Percentiles rank a stretch among this genome's conserved stretches.
These are phyloP conservation scores for Chelonia mydas DNA, from an alignment of 2,797 vertebrate species.

Conservation along the genomic window DNA sequence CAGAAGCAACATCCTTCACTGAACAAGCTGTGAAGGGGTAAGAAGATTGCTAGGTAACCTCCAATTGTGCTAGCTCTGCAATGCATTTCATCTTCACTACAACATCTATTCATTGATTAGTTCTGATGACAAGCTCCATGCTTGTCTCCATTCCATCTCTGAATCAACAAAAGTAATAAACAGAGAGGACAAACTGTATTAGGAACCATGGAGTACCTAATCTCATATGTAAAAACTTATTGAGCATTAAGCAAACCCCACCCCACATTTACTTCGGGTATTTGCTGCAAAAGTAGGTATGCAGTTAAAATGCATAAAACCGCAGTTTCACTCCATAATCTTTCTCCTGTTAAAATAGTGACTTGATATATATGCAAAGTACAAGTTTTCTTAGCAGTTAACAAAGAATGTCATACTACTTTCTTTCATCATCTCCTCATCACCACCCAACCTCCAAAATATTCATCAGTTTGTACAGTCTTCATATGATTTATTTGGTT, in stretches of 20 bases:
- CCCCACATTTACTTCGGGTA: not conserved
- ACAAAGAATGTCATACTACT: not conserved
- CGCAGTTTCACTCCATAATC: not conserved
- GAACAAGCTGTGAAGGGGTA: slow-evolving; percentile 46
- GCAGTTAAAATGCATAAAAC: not conserved
- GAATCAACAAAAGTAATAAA: slow-evolving; percentile 21
- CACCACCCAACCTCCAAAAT: not conserved
- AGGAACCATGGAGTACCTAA: not conserved
- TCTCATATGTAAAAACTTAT: not conserved
- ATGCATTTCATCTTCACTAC: slow-evolving; percentile 2
- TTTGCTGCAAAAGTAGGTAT: not conserved
- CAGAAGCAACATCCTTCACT: slow-evolving; percentile 63
- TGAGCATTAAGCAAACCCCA: not conserved
- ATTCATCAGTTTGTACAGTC: not conserved
- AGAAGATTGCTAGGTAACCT: slow-evolving; percentile 56
- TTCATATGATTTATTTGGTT: not conserved
- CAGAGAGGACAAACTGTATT: not conserved
- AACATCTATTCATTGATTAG: slow-evolving; percentile 29
- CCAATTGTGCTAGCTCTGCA: slow-evolving; percentile 50
- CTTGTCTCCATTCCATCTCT: slow-evolving; percentile 29
- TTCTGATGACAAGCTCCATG: slow-evolving; percentile 46
- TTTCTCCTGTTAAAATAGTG: not conserved
- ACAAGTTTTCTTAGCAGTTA: not conserved
- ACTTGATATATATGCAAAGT: not conserved
- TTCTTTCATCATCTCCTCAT: not conserved